Evolutionary conservation across 2,888 invertebrate species (phyloP), one percentile per base, ranked within the genome.

Genomic region (Protophormia terraenovae): DNA sequence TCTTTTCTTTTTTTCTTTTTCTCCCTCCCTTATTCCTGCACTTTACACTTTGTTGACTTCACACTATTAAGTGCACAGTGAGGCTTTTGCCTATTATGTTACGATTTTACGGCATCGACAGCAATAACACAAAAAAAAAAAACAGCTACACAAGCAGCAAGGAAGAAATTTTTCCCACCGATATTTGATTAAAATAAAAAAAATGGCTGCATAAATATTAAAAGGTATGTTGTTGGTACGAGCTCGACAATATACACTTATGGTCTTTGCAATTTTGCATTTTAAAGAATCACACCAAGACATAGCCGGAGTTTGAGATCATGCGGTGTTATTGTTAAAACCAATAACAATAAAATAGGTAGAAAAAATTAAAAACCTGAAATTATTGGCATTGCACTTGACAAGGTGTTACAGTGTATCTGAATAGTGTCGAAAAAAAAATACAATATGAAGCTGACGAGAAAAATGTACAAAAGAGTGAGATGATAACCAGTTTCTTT

Each of bases 31-130:
- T 78, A 24, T 19, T 76, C 55, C 64, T 80, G 47, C 45, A 45
- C 73, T 91, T 91, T 88, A 89, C 91, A 89, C 91, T 90, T 89
- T 90, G 91, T 87, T 91, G 90, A 90, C 88, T 91, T 90, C 89
- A 89, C 91, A 89, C 91, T 90, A 90, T 90, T 90, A 90, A 91
- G 89, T 89, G 86, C 88, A 86, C 84, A 58, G 60, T 24, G 58
- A 22, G 24, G n/a, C 29, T 69, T 62, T 27, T 71, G 60, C 60
- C 29, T 60, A 58, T 55, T 38, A 45, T 53, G 66, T 29, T 69
- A 32, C 35, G 29, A n/a, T 73, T 76, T 72, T 32, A n/a, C 60
- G 71, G 45, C 50, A 67, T 72, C 80, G 71, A 66, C 71, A 64
- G 53, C 35, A 79, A 73, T 73, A 55, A 66, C 60, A 35, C 55